Evolutionary conservation across 2,113 vertebrate genomes (phyloP).

Genomic region (Edolisoma coerulescens): DNA sequence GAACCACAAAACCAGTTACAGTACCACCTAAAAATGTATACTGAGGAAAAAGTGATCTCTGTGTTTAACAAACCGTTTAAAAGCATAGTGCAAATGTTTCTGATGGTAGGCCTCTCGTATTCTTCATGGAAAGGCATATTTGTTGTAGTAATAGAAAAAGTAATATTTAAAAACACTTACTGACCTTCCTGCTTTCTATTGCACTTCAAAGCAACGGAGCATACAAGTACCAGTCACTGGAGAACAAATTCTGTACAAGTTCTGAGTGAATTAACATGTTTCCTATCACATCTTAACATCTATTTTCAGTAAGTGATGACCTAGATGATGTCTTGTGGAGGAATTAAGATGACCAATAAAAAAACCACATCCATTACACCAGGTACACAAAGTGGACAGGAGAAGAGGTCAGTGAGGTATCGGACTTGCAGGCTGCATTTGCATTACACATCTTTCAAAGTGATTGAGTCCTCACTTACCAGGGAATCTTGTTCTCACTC

Average conservation of each 20-base stretch:
- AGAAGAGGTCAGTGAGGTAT: conserved; percentile 54
- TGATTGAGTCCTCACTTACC: not conserved
- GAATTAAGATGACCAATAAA: not conserved
- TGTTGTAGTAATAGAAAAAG: conserved; percentile 17
- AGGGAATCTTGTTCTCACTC: not conserved
- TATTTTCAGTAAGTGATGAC: not conserved
- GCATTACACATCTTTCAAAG: not conserved
- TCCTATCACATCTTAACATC: not conserved
- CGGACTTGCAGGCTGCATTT: not conserved
- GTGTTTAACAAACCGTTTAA: not conserved
- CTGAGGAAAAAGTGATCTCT: not conserved
- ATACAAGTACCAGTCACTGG: not conserved
- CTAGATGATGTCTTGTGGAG: not conserved
- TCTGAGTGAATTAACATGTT: not conserved
- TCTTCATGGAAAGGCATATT: not conserved
- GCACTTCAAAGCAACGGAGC: not conserved
- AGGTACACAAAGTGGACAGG: not conserved
- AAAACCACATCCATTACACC: not conserved
- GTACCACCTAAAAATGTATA: not conserved
- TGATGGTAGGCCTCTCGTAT: not conserved
- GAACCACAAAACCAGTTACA: not conserved
- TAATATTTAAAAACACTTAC: not conserved
- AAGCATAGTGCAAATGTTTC: conserved; percentile 48
- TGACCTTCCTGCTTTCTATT: conserved; percentile 32
- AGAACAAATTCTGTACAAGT: not conserved